phyloP scores from a whole-genome alignment of 2,797 vertebrate genomes.

The Rhodeus uyekii region DNA sequence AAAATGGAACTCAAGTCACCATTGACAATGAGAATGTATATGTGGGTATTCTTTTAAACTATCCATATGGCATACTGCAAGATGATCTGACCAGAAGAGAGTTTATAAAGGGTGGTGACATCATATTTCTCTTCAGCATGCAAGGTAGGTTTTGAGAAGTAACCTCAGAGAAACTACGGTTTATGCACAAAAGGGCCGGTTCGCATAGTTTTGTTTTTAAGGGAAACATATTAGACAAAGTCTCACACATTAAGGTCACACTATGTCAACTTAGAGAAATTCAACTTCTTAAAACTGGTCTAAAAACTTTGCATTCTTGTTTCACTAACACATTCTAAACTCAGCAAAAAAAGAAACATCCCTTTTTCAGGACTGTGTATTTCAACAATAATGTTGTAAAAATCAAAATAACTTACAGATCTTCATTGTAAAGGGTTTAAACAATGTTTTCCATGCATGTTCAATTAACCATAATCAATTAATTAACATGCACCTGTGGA shows the following conservation, averaged over 20 bases:
- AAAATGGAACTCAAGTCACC: neutral
- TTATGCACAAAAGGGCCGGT: neutral
- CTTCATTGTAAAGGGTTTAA: too few relatives aligned
- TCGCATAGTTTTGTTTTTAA: neutral
- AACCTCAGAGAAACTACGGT: too few relatives aligned
- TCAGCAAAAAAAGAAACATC: too few relatives aligned
- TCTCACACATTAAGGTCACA: neutral
- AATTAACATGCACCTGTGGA: too few relatives aligned
- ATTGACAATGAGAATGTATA: constrained; percentile 3
- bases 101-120: neutral
- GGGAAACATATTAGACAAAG: neutral
- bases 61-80: neutral
- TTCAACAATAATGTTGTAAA: too few relatives aligned
- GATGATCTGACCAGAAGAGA: neutral
- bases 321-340: too few relatives aligned
- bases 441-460: too few relatives aligned
- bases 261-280: neutral
- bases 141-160: neutral
- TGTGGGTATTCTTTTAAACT: accelerated
- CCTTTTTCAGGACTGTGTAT: too few relatives aligned
- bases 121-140: neutral
- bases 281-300: neutral
- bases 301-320: neutral
- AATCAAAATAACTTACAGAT: too few relatives aligned
- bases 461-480: too few relatives aligned